Evolutionary conservation across 2,113 vertebrate species (phyloP), one percentile per base, ranked within the genome.

Genomic region (Entelurus aequoreus): DNA sequence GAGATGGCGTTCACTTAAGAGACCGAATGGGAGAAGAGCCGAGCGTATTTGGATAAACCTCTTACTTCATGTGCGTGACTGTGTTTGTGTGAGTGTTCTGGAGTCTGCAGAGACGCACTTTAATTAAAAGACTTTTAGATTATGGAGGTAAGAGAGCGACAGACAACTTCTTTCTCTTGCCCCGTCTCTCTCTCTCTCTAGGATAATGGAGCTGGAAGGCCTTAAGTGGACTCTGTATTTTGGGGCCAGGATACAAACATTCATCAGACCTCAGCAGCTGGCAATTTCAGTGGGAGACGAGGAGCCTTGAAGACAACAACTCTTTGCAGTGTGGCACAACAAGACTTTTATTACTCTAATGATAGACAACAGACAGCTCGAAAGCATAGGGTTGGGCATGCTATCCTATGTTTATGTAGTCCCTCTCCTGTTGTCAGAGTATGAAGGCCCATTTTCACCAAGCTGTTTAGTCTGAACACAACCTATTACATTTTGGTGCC

Each of bases 321-420:
- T 85, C 85, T 83, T 89, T 55, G 68, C 77, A 66, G 80, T 72
- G 81, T 81, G 79, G 80, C 83, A 74, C 77, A 87, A 83, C 82
- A 80, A 87, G 87, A 86, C 86, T 90, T 90, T 89, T 90, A 91
- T 92, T 90, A 89, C 82, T 67, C 69, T 90, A 90, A 92, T 90
- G 88, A 90, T 76, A 90, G 88, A 78, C 81, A 83, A 83, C 80
- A 88, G 84, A 79, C 82, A 75, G 82, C 72, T 64, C 61, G 76
- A 82, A 79, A 80, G 76, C 83, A 79, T 69, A 52, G 67, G 71
- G 74, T 83, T 65, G 65, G 69, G 69, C 51, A 75, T 71, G 75
- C 76, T 14, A 42, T 16, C n/a, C 37, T 42, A n/a, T 40, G 54
- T 55, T 55, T 55, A 40, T n/a, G 36, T 9, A 55, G 37, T 16